Conservation (phyloP, 1,140 invertebrate species). For the Caenorhabditis remanei region DNA sequence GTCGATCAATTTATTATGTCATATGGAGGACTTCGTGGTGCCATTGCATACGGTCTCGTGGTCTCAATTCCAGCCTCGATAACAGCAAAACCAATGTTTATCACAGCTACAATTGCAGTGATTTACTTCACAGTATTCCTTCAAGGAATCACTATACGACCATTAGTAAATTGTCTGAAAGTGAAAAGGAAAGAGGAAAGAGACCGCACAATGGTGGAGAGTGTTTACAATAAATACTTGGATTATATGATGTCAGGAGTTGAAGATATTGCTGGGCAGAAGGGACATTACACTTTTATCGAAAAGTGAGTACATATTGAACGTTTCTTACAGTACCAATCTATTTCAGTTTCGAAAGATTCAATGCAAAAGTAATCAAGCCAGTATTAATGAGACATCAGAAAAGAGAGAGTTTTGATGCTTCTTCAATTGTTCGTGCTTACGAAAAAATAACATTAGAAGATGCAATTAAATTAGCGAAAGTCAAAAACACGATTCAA, state of each 20-base stretch:
- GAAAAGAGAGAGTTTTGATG: conserved; percentile 62
- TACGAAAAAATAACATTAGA: conserved; percentile 66
- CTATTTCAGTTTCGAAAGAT: conserved; percentile 64
- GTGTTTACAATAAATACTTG: conserved; percentile 65
- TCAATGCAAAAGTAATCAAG: conserved; percentile 65
- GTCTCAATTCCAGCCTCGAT: conserved; percentile 66
- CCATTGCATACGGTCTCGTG: conserved; percentile 69
- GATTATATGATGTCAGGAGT: conserved; percentile 67
- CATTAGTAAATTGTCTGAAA: conserved; percentile 63
- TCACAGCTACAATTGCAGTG: conserved; percentile 69
- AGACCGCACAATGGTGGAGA: conserved; percentile 61
- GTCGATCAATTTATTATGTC: conserved; percentile 71
- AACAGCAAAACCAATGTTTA: conserved; percentile 67
- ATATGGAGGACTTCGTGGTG: conserved; percentile 70
- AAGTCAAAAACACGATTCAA: conserved; percentile 47
- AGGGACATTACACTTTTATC: conserved; percentile 62
- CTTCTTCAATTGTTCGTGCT: conserved; percentile 64
- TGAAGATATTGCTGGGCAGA: conserved; percentile 67
- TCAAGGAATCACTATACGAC: conserved; percentile 66
- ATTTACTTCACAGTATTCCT: conserved; percentile 71
- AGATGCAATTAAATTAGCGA: conserved; percentile 62
- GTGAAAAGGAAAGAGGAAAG: conserved; percentile 62
- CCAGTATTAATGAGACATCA: conserved; percentile 63
- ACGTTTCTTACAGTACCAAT: neutral
- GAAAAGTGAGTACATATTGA: conserved; percentile 51